Percentiles rank a stretch among this genome's conserved stretches.
Evolutionary conservation across 1,140 invertebrate genomes (phyloP).

Genomic region (Drosophila equinoxialis): DNA sequence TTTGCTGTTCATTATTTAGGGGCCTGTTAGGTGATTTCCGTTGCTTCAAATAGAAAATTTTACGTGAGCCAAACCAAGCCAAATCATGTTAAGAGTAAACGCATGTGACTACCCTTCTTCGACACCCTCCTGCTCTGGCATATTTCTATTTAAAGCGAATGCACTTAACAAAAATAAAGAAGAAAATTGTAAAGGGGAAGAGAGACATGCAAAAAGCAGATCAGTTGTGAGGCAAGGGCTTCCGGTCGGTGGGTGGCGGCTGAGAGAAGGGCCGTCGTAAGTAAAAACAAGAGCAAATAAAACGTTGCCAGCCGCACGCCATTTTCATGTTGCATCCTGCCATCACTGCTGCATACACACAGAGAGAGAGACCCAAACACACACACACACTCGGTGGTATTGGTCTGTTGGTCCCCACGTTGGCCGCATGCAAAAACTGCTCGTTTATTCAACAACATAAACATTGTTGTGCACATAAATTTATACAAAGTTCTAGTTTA

Average conservation of each 20-base stretch:
- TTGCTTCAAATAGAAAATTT: constrained; percentile 66
- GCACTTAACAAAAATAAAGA: not conserved
- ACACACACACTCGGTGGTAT: not conserved
- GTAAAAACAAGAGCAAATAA: constrained; percentile 63
- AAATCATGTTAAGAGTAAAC: not conserved
- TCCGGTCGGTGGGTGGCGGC: not conserved
- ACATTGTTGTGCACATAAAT: constrained; percentile 80
- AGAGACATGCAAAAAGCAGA: constrained; percentile 6
- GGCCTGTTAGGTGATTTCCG: constrained; percentile 67
- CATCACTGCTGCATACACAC: constrained; percentile 52
- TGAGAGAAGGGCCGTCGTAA: constrained; percentile 4
- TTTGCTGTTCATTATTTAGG: constrained; percentile 57
- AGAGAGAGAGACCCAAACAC: constrained; percentile 1
- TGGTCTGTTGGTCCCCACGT: constrained; percentile 13
- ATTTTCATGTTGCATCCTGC: constrained; percentile 80
- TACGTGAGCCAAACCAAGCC: constrained; percentile 1
- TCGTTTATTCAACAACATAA: constrained; percentile 81
- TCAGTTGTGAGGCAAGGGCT: not conserved
- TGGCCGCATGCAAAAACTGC: constrained; percentile 71
- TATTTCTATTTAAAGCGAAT: constrained; percentile 54
- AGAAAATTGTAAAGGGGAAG: not conserved
- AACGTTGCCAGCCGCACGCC: constrained; percentile 77
- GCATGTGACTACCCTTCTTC: not conserved
- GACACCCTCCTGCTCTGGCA: constrained; percentile 16
- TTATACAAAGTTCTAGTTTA: constrained; percentile 80